Conservation (phyloP, 2,888 invertebrate genomes). For the Antheraea assamensis region DNA sequence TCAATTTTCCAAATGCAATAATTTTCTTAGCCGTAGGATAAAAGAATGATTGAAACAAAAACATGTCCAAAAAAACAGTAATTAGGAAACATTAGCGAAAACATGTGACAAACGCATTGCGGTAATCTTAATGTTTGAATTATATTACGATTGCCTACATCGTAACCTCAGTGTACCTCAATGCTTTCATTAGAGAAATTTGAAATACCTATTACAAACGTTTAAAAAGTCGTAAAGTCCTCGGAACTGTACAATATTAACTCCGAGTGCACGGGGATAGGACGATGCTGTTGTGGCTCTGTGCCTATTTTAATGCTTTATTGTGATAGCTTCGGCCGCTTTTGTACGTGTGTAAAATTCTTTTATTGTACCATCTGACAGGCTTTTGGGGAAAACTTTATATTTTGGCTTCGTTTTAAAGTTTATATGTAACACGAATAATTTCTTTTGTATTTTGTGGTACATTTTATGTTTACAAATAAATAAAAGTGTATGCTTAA, state of each 20-base stretch:
- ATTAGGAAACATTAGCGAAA: neutral
- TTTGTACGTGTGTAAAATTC: slow-evolving; percentile 7
- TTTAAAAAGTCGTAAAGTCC: slow-evolving; percentile 29
- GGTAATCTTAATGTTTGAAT: neutral
- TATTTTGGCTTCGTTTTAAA: slow-evolving; percentile 2
- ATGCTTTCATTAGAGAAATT: slow-evolving; percentile 17
- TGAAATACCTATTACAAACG: slow-evolving; percentile 13
- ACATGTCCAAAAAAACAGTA: neutral
- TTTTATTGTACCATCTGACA: neutral
- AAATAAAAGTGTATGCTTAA: too few relatives aligned
- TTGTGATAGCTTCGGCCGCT: slow-evolving; percentile 7
- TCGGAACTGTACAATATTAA: slow-evolving; percentile 19
- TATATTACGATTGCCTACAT: neutral
- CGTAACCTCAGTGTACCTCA: neutral
- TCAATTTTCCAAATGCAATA: neutral
- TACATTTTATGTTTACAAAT: too few relatives aligned
- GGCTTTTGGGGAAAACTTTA: slow-evolving; percentile 1
- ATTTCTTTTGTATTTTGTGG: neutral
- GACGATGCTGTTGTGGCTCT: slow-evolving; percentile 3
- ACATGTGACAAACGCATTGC: neutral
- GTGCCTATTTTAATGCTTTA: slow-evolving; percentile 9
- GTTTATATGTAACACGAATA: neutral
- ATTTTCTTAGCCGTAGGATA: neutral
- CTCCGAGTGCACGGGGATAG: neutral
- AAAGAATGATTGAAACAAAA: neutral